These are phyloP conservation scores for Prochilodus magdalenae DNA, from an alignment of 2,113 vertebrate species.

Conservation along the genomic window DNA sequence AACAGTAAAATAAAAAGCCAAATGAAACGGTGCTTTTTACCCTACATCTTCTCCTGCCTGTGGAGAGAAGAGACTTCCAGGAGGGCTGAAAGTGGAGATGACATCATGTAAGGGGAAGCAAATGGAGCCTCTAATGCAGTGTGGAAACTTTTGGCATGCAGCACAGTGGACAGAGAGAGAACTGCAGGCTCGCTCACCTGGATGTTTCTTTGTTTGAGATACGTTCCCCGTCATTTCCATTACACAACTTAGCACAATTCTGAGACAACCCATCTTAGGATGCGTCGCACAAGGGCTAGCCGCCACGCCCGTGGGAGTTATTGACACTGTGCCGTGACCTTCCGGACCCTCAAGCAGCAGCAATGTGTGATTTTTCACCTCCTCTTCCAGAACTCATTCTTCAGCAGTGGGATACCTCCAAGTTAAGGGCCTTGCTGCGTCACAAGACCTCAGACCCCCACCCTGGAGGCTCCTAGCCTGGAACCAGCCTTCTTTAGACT, in stretches of 20 bases:
- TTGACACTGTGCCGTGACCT: conserved; percentile 43
- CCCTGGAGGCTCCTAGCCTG: neutral
- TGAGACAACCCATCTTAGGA: conserved; percentile 55
- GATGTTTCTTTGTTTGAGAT: conserved; percentile 18
- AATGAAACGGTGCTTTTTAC: conserved; percentile 77
- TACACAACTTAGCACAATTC: conserved; percentile 60
- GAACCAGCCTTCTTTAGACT: conserved; percentile 19
- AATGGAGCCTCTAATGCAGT: conserved; percentile 14
- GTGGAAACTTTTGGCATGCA: neutral
- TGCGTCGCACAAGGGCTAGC: conserved; percentile 55
- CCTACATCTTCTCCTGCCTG: conserved; percentile 23
- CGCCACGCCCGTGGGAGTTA: conserved; percentile 40
- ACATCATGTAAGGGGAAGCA: conserved; percentile 31
- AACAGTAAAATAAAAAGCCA: conserved; percentile 70
- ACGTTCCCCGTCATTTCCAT: neutral
- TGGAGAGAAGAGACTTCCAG: conserved; percentile 53
- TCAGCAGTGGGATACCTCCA: conserved; percentile 4
- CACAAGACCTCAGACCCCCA: neutral
- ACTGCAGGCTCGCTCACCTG: conserved; percentile 29
- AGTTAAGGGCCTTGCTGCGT: neutral
- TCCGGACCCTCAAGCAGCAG: conserved; percentile 44
- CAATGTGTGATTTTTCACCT: conserved; percentile 37
- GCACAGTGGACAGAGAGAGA: conserved; percentile 36
- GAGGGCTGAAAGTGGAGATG: conserved; percentile 45
- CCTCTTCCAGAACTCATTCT: conserved; percentile 41